A percentile compares a stretch with the other conserved stretches of the same genome.
phyloP scores from a whole-genome alignment of 2,113 vertebrate species.

The Bettongia penicillata region DNA sequence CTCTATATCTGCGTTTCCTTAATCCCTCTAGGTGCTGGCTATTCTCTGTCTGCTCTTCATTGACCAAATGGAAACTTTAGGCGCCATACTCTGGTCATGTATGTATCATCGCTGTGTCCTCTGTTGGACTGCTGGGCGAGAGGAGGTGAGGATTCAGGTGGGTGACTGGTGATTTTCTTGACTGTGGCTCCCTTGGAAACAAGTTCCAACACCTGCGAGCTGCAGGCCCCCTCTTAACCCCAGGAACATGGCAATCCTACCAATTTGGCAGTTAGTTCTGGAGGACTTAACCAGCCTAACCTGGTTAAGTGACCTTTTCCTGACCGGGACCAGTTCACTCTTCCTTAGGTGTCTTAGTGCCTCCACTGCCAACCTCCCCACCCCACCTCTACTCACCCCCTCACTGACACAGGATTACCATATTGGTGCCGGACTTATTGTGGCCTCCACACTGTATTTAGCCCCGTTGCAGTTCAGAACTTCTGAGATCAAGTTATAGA shows the following conservation, averaged over 20 bases:
- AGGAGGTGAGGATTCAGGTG: background rate
- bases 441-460: background rate
- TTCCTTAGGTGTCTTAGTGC: background rate
- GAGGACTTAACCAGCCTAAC: background rate
- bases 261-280: background rate
- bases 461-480: background rate
- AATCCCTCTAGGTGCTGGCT: no score
- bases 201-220: background rate
- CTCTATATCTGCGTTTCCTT: no score
- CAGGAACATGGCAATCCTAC: background rate
- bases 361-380: background rate
- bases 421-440: background rate
- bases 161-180: background rate
- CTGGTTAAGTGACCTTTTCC: background rate
- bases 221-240: background rate
- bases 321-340: background rate
- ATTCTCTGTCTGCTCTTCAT: background rate
- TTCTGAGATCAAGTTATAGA: background rate
- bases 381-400: background rate
- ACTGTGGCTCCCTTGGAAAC: background rate
- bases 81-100: background rate
- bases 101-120: background rate
- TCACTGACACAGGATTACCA: background rate
- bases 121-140: background rate
- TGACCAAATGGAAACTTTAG: background rate